phyloP scores from a whole-genome alignment of 1,140 invertebrate species.

The Maniola jurtina region DNA sequence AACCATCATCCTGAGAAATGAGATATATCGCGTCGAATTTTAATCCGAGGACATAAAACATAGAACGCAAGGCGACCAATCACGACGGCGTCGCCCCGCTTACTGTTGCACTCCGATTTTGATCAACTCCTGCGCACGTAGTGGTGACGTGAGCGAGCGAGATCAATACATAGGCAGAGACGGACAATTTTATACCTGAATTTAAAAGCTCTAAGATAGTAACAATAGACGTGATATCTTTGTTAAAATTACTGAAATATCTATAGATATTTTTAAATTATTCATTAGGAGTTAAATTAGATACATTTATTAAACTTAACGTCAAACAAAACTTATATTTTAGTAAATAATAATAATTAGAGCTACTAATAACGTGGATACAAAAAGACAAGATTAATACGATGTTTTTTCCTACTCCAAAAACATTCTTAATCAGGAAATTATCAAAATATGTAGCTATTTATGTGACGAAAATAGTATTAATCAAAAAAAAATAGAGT shows the following conservation, averaged over 20 bases:
- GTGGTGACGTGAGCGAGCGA: constrained; percentile 47
- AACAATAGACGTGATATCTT: constrained; percentile 48
- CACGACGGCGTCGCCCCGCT: constrained; percentile 64
- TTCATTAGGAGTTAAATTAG: too few species aligned
- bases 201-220: constrained; percentile 60
- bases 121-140: constrained; percentile 66
- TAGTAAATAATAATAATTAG: too few species aligned
- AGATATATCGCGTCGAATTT: constrained; percentile 40
- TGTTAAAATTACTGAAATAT: background rate
- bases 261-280: too few species aligned
- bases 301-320: too few species aligned
- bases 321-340: too few species aligned
- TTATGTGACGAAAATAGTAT: too few species aligned
- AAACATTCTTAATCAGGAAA: too few species aligned
- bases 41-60: constrained; percentile 50
- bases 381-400: too few species aligned
- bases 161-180: constrained; percentile 42
- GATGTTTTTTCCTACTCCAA: too few species aligned
- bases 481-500: too few species aligned
- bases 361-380: too few species aligned
- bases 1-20: constrained; percentile 37
- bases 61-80: constrained; percentile 50
- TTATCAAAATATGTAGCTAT: too few species aligned
- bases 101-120: constrained; percentile 57
- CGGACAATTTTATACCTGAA: constrained; percentile 58